phyloP scores from a whole-genome alignment of 2,113 vertebrate genomes.

The Synodontis membranacea region DNA sequence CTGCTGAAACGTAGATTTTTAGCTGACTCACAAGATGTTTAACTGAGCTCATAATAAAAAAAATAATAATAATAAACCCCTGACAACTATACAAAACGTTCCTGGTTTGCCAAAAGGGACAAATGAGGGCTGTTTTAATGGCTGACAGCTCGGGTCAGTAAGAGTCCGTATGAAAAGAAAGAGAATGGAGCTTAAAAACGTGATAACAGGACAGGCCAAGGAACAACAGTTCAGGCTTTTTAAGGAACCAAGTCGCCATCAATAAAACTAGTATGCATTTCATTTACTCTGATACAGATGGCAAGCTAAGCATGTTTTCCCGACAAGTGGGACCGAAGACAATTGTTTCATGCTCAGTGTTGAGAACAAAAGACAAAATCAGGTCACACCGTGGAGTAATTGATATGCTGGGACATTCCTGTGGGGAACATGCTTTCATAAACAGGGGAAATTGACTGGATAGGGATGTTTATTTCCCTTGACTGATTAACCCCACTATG shows the following conservation, averaged over 20 bases:
- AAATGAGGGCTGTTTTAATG: conserved; percentile 36
- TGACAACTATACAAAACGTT: conserved; percentile 42
- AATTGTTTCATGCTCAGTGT: conserved; percentile 11
- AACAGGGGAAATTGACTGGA: conserved; percentile 54
- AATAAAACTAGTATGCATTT: not conserved
- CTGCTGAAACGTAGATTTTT: conserved; percentile 24
- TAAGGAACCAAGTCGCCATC: conserved; percentile 9
- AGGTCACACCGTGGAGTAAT: conserved; percentile 51
- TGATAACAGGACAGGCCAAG: conserved; percentile 15
- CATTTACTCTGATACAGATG: conserved; percentile 3
- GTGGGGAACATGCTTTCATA: conserved; percentile 46
- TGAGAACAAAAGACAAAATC: conserved; percentile 50
- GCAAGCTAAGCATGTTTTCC: conserved; percentile 32
- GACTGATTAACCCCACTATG: conserved; percentile 48
- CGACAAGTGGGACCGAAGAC: not conserved
- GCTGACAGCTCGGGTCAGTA: conserved; percentile 37
- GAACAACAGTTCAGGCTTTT: conserved; percentile 28
- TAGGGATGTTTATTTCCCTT: conserved; percentile 54
- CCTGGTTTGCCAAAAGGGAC: conserved; percentile 28
- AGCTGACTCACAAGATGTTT: conserved; percentile 33
- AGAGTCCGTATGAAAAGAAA: conserved; percentile 36
- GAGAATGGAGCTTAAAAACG: conserved; percentile 24
- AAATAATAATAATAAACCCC: not conserved
- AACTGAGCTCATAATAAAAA: conserved; percentile 47
- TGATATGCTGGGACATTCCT: conserved; percentile 54